Percentiles rank a stretch among this genome's conserved stretches.
These are phyloP conservation scores for Thelaira solivaga DNA, from an alignment of 2,888 invertebrate genomes.

Conservation along the genomic window DNA sequence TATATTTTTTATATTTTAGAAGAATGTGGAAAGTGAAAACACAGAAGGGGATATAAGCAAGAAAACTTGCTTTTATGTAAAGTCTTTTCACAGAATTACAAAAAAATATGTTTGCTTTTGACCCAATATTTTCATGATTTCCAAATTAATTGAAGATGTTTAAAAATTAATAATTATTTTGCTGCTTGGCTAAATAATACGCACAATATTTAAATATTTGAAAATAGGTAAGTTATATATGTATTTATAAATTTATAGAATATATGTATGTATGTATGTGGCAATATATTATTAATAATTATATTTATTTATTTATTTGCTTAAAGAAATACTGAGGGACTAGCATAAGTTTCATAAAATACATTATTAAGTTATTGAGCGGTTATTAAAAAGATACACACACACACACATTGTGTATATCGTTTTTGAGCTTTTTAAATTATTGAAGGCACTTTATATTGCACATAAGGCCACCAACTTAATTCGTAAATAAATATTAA, in stretches of 20 bases:
- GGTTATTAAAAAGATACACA: background rate
- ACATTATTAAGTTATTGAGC: conserved; percentile 42
- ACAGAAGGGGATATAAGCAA: no score
- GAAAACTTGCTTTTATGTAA: no score
- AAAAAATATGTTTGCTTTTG: no score
- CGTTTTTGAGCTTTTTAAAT: conserved; percentile 43
- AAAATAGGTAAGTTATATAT: background rate
- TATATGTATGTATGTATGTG: no score
- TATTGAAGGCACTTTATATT: conserved; percentile 58
- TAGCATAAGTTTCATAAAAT: conserved; percentile 43
- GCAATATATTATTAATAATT: background rate
- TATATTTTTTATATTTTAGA: no score
- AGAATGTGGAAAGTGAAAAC: no score
- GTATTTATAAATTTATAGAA: no score
- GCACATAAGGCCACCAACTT: conserved; percentile 51
- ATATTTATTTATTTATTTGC: conserved; percentile 15
- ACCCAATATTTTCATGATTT: background rate
- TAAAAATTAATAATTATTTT: background rate
- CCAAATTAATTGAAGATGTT: background rate
- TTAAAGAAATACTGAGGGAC: conserved; percentile 52
- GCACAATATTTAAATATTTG: background rate
- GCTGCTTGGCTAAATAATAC: background rate
- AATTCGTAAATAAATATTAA: background rate
- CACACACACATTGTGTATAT: background rate
- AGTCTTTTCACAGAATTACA: no score